A percentile compares a stretch with the other conserved stretches of the same genome.
Conservation (phyloP, 2,888 invertebrate genomes). For the Lithophane leautieri region DNA sequence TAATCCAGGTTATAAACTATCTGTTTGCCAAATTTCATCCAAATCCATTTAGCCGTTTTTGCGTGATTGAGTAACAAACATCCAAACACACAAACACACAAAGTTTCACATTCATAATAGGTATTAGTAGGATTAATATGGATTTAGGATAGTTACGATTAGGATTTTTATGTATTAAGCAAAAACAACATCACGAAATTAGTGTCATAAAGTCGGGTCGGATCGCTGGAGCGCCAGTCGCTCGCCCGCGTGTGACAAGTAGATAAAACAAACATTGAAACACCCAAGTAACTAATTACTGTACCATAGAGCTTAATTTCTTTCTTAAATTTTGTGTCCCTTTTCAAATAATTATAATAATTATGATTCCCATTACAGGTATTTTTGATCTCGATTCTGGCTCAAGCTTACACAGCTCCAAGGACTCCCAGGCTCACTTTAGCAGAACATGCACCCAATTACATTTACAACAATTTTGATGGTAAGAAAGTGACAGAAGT, state of each 20-base stretch:
- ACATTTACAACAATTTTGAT: constrained; percentile 79
- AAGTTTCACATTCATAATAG: too few relatives aligned
- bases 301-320: neutral
- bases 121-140: too few relatives aligned
- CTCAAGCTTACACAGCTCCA: constrained; percentile 67
- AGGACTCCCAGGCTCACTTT: constrained; percentile 79
- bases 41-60: too few relatives aligned
- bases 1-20: too few relatives aligned
- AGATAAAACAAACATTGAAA: neutral
- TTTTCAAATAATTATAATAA: neutral
- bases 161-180: too few relatives aligned
- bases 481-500: constrained; percentile 70
- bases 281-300: neutral
- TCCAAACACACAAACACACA: too few relatives aligned
- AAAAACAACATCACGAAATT: too few relatives aligned
- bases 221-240: too few relatives aligned
- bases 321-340: neutral
- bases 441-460: constrained; percentile 76
- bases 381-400: constrained; percentile 58
- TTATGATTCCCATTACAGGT: constrained; percentile 68
- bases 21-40: too few relatives aligned
- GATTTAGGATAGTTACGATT: too few relatives aligned
- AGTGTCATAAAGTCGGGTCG: too few relatives aligned
- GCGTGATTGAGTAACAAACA: too few relatives aligned
- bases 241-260: neutral